These are phyloP conservation scores for Bombus picipes DNA, from an alignment of 1,140 invertebrate genomes.

Conservation along the genomic window DNA sequence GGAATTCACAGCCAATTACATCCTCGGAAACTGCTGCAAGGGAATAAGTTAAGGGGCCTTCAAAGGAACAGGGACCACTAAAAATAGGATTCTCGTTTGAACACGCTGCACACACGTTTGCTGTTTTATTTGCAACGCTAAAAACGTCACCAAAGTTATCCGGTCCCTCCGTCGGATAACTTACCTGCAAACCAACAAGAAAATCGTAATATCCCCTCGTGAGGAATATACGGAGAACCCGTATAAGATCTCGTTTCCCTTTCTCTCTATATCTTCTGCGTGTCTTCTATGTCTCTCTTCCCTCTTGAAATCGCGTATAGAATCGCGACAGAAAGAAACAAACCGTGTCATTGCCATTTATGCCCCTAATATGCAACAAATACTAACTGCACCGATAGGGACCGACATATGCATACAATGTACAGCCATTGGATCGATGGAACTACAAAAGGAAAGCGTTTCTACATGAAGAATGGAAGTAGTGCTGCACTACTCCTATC, in stretches of 20 bases:
- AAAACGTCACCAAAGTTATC: constrained; percentile 20
- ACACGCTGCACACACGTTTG: neutral
- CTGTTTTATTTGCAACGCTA: constrained; percentile 20
- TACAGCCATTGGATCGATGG: neutral
- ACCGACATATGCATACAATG: neutral
- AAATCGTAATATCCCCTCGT: neutral
- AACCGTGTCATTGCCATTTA: constrained; percentile 27
- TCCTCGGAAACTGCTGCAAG: neutral
- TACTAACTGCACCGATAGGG: neutral
- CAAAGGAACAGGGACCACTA: constrained; percentile 35
- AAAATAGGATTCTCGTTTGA: constrained; percentile 28
- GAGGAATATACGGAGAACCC: neutral
- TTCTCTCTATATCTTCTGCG: neutral
- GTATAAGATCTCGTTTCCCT: neutral
- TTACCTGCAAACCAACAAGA: neutral
- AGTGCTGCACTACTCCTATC: neutral
- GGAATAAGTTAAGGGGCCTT: constrained; percentile 12
- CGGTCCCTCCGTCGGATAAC: neutral
- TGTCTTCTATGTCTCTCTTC: neutral
- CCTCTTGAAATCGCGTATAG: neutral
- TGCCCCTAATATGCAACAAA: neutral
- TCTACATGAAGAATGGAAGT: neutral
- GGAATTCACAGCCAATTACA: neutral
- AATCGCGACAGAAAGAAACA: neutral
- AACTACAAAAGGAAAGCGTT: neutral